phyloP scores from a whole-genome alignment of 2,797 vertebrate genomes.

The Esox masquinongy region DNA sequence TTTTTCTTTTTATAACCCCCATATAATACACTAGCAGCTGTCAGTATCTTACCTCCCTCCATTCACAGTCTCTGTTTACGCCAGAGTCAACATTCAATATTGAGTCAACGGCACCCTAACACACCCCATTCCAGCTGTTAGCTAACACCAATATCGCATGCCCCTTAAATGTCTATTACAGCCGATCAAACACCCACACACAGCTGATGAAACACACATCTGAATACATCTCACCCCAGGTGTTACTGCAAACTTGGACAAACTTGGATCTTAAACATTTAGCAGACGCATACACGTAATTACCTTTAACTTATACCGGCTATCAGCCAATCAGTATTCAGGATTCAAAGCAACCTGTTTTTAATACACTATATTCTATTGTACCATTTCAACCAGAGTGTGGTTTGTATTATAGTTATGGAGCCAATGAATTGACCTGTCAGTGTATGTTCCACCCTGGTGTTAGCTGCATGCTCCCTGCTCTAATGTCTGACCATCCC shows the following conservation, averaged over 20 bases:
- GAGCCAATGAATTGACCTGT: constrained; percentile 20
- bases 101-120: constrained; percentile 62
- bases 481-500: constrained; percentile 29
- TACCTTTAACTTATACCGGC: too few relatives aligned
- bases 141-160: constrained; percentile 35
- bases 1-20: constrained; percentile 11
- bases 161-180: constrained; percentile 31
- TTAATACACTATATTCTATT: too few relatives aligned
- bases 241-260: too few relatives aligned
- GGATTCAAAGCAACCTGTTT: too few relatives aligned
- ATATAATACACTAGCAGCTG: constrained; percentile 38
- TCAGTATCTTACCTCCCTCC: constrained; percentile 42
- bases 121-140: constrained; percentile 64
- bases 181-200: constrained; percentile 47
- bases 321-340: too few relatives aligned
- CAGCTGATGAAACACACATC: constrained; percentile 35
- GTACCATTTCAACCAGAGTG: background rate
- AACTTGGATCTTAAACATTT: too few relatives aligned
- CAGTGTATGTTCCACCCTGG: background rate
- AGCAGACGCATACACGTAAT: too few relatives aligned
- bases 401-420: background rate
- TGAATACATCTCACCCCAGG: constrained; percentile 24
- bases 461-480: background rate
- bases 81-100: constrained; percentile 45
- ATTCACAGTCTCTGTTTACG: constrained; percentile 63